Percentiles rank a stretch among this genome's conserved stretches.
These are phyloP conservation scores for Plagodis dolabraria DNA, from an alignment of 2,888 invertebrate genomes.

Conservation along the genomic window DNA sequence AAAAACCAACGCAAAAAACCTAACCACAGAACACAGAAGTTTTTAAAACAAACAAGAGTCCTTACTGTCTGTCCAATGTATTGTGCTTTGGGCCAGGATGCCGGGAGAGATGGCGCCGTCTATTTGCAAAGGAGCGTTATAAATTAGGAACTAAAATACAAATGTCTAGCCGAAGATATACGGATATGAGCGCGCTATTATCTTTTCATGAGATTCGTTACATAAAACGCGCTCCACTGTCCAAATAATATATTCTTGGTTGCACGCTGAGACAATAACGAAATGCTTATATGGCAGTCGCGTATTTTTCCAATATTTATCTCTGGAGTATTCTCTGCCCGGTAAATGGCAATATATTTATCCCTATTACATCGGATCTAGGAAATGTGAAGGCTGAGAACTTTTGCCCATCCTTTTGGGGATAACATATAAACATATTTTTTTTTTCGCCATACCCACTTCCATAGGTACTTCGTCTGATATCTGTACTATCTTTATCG, in stretches of 20 bases:
- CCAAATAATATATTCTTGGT: slow-evolving; percentile 20
- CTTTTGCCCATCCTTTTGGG: no score
- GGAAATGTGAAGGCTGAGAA: no score
- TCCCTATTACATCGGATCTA: no score
- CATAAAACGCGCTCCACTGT: slow-evolving; percentile 20
- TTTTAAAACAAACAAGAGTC: not conserved
- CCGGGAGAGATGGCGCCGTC: slow-evolving; percentile 31
- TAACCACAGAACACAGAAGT: no score
- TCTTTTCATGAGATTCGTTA: slow-evolving; percentile 36
- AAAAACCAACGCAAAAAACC: no score
- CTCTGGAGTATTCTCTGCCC: no score
- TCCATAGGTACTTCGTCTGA: no score
- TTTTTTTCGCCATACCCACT: no score
- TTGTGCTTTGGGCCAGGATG: slow-evolving; percentile 24
- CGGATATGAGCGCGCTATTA: slow-evolving; percentile 35
- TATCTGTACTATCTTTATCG: no score
- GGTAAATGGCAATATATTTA: no score
- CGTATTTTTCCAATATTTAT: no score
- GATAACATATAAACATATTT: no score
- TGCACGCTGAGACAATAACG: slow-evolving; percentile 20
- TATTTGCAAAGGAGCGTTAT: slow-evolving; percentile 37
- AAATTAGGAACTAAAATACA: slow-evolving; percentile 39
- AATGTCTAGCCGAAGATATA: slow-evolving; percentile 37
- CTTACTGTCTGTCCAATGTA: slow-evolving; percentile 22
- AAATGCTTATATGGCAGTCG: slow-evolving; percentile 5